A percentile compares a stretch with the other conserved stretches of the same genome.
Conservation (phyloP, 2,888 invertebrate species). For the Elmis aenea region DNA sequence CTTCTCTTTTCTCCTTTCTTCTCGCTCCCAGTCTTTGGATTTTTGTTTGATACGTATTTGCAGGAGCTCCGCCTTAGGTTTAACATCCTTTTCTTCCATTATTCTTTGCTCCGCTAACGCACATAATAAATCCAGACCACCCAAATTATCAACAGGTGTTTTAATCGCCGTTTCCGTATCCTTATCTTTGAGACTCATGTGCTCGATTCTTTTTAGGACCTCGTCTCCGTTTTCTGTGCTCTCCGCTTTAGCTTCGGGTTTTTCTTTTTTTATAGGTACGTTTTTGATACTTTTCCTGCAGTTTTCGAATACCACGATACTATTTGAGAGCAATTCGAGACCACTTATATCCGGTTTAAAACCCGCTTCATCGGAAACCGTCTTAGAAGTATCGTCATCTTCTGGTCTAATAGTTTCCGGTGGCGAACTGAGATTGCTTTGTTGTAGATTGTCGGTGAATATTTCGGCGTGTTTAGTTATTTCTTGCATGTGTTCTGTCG, state of each 20-base stretch:
- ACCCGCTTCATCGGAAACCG: slow-evolving; percentile 8
- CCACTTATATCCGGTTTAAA: slow-evolving; percentile 68
- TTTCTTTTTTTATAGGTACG: slow-evolving; percentile 36
- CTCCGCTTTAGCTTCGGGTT: slow-evolving; percentile 8
- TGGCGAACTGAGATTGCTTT: neutral
- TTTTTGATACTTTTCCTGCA: slow-evolving; percentile 31
- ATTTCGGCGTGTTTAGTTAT: slow-evolving; percentile 6
- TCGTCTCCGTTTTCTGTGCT: slow-evolving; percentile 33
- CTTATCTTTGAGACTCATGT: slow-evolving; percentile 33
- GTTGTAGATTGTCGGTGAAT: neutral
- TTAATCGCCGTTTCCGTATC: slow-evolving; percentile 50
- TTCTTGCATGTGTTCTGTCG: slow-evolving; percentile 21
- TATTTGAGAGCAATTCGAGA: slow-evolving; percentile 75
- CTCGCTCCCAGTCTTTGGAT: slow-evolving; percentile 24
- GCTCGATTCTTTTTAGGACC: slow-evolving; percentile 28
- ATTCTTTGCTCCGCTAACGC: slow-evolving; percentile 81
- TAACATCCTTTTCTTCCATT: slow-evolving; percentile 64
- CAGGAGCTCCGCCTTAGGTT: slow-evolving; percentile 20
- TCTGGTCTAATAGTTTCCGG: neutral
- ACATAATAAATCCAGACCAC: slow-evolving; percentile 70
- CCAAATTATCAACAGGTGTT: slow-evolving; percentile 48
- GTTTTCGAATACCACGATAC: slow-evolving; percentile 73
- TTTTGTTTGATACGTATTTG: slow-evolving; percentile 13
- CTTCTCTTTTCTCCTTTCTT: slow-evolving; percentile 45
- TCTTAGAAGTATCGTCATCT: too few species aligned